A percentile compares a stretch with the other conserved stretches of the same genome.
Evolutionary conservation across 2,113 vertebrate species (phyloP).

Genomic region (Gyps fulvus): DNA sequence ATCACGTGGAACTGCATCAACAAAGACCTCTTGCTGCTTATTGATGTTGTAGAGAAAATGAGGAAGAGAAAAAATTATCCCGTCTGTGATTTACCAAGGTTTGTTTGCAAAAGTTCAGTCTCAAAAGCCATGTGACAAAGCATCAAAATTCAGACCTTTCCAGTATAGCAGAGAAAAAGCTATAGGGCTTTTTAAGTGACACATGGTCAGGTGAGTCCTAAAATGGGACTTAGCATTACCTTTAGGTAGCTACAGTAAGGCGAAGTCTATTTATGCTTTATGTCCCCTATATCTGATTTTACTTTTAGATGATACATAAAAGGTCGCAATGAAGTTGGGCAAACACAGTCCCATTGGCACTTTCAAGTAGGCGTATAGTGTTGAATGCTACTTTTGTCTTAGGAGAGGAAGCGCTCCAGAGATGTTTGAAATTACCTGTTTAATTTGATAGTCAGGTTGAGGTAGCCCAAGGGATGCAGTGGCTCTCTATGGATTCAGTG

Average conservation of each 20-base stretch:
- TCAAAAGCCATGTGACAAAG: background rate
- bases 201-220: background rate
- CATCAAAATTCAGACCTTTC: background rate
- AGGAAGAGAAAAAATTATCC: background rate
- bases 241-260: background rate
- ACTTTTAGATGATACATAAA: background rate
- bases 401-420: background rate
- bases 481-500: background rate
- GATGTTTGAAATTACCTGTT: background rate
- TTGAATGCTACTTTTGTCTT: background rate
- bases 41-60: background rate
- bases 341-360: background rate
- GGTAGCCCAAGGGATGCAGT: background rate
- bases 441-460: background rate
- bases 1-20: background rate
- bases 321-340: background rate
- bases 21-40: background rate
- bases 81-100: background rate
- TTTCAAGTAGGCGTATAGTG: background rate
- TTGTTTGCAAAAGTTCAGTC: background rate
- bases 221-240: background rate
- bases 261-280: background rate
- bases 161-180: background rate
- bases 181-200: background rate
- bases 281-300: background rate